Conservation (phyloP, 2,113 vertebrate species). For the Cinclus cinclus region DNA sequence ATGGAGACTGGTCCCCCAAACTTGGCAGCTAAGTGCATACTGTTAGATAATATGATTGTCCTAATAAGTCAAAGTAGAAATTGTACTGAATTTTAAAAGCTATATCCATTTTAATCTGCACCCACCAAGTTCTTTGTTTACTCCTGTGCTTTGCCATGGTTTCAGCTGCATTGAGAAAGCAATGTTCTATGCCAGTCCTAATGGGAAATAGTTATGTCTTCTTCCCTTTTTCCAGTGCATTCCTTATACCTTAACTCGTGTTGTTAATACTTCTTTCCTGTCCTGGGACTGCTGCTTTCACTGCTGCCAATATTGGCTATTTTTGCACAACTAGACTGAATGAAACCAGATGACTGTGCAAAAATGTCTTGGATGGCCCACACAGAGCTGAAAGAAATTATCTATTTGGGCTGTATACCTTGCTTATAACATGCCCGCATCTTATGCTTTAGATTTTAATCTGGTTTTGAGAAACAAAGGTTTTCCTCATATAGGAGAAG, state of each 20-base stretch:
- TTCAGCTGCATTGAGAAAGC: background rate
- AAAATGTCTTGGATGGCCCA: background rate
- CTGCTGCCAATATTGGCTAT: background rate
- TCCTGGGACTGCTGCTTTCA: background rate
- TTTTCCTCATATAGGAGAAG: background rate
- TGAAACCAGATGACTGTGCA: background rate
- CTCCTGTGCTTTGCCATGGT: background rate
- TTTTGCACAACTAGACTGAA: background rate
- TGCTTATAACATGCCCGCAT: fast-evolving
- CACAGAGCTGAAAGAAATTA: background rate
- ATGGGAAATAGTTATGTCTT: background rate
- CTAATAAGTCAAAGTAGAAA: background rate
- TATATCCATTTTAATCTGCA: background rate
- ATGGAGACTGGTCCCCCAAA: background rate
- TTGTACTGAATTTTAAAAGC: background rate
- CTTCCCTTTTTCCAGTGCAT: background rate
- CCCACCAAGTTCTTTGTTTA: background rate
- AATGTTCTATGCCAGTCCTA: background rate
- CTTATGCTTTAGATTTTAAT: background rate
- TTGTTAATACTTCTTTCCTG: background rate
- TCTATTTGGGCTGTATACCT: background rate
- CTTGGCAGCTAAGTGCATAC: background rate
- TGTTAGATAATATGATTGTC: background rate
- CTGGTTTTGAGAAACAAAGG: background rate
- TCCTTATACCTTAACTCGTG: background rate